These are phyloP conservation scores for Myoxocephalus aenaeus DNA, from an alignment of 2,797 vertebrate species.

Conservation along the genomic window DNA sequence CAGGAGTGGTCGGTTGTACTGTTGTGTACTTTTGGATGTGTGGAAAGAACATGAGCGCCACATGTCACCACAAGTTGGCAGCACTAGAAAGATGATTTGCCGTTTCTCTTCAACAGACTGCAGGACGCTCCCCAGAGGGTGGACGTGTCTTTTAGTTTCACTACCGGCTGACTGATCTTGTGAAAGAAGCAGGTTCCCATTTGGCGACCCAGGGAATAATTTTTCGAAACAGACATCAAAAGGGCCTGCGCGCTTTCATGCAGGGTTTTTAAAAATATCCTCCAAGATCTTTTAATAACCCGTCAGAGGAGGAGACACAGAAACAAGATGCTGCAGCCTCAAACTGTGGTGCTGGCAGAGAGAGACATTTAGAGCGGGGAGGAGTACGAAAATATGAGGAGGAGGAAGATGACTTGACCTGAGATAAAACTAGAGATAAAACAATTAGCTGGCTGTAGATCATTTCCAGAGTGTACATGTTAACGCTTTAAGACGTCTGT, in stretches of 20 bases:
- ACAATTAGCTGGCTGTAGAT: not conserved
- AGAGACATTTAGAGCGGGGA: not conserved
- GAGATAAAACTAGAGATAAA: constrained; percentile 24
- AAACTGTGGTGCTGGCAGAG: not conserved
- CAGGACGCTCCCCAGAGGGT: not conserved
- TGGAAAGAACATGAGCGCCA: not conserved
- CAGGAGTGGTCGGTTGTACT: not conserved
- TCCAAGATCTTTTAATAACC: not conserved
- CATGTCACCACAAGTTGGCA: not conserved
- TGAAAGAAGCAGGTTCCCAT: not conserved
- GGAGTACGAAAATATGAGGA: not conserved
- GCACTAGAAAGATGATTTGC: not conserved
- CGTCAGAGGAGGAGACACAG: constrained; percentile 10
- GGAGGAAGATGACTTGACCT: constrained; percentile 21
- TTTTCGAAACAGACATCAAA: not conserved
- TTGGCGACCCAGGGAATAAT: not conserved
- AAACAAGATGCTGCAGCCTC: constrained; percentile 13
- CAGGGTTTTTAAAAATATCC: constrained; percentile 12
- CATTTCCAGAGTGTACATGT: not conserved
- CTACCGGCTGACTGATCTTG: not conserved
- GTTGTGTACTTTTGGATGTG: not conserved
- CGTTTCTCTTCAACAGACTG: not conserved
- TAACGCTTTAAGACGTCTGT: not conserved
- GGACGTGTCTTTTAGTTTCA: not conserved
- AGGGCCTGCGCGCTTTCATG: not conserved